phyloP scores from a whole-genome alignment of 30 jellyfish, hydroid and myxozoan species.

The Rhopilema esculentum region DNA sequence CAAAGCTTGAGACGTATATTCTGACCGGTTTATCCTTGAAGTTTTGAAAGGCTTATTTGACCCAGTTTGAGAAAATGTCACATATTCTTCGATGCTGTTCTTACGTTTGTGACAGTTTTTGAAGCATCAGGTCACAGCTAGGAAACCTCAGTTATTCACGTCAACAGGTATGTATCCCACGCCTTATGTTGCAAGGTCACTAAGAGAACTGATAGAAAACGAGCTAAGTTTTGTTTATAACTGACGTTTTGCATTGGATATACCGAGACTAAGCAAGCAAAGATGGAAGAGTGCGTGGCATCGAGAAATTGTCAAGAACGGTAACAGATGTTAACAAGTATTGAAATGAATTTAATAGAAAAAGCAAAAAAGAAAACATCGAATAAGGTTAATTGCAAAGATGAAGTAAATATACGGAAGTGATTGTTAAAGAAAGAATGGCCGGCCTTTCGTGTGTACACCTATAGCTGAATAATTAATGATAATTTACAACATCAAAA shows the following conservation, averaged over 20 bases:
- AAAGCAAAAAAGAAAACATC: background rate
- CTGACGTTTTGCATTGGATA: background rate
- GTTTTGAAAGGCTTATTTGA: background rate
- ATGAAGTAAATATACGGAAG: constrained; percentile 22
- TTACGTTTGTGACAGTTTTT: background rate
- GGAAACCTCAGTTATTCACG: background rate
- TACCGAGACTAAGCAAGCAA: background rate
- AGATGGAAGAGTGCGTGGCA: background rate
- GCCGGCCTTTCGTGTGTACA: constrained; percentile 3
- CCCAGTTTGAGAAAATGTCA: background rate
- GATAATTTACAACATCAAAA: constrained; percentile 2
- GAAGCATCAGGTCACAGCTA: background rate
- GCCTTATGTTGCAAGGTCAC: background rate
- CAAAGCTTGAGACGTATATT: too few species aligned
- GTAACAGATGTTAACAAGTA: background rate
- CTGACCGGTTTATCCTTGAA: background rate
- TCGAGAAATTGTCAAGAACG: background rate
- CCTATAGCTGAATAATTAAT: constrained; percentile 61
- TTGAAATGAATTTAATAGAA: background rate
- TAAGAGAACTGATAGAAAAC: background rate
- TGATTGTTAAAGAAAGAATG: constrained; percentile 22
- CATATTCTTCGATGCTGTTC: background rate
- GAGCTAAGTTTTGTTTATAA: too few species aligned
- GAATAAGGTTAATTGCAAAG: constrained; percentile 31
- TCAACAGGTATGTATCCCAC: background rate